These are phyloP conservation scores for Onychomys arenicola DNA, from an alignment of 2,797 vertebrate genomes.

Conservation along the genomic window DNA sequence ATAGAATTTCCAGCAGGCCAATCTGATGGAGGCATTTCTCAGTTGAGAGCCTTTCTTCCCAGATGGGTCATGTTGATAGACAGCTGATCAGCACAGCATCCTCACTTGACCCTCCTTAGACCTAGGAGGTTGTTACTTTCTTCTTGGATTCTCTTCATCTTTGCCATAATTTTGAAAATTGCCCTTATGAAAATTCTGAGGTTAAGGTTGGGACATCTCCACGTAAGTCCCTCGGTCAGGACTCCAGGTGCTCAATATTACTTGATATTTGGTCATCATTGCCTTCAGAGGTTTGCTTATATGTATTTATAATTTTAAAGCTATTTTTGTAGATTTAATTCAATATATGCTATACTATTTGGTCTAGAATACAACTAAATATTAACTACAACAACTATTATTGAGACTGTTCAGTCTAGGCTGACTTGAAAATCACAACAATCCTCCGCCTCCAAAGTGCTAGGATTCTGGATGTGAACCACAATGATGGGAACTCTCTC, in stretches of 20 bases:
- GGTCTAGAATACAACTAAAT: background rate
- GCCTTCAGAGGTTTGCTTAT: background rate
- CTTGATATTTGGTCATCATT: background rate
- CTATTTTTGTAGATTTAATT: slow-evolving; percentile 25
- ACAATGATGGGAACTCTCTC: background rate
- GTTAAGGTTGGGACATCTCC: background rate
- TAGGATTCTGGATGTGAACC: background rate
- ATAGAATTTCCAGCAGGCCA: background rate
- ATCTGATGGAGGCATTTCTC: background rate
- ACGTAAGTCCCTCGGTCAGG: background rate
- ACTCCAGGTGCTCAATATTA: background rate
- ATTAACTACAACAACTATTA: no score
- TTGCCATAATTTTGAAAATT: background rate
- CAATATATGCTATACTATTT: background rate
- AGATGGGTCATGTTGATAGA: background rate
- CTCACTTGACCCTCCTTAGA: background rate
- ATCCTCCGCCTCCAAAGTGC: background rate
- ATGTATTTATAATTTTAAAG: background rate
- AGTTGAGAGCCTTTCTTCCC: background rate
- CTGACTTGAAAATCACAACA: background rate
- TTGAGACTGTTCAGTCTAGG: background rate
- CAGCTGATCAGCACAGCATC: background rate
- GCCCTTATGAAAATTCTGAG: background rate
- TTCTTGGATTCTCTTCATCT: background rate
- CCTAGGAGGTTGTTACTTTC: background rate